Evolutionary conservation across 2,113 vertebrate genomes (phyloP).

Genomic region (Ceuthmochares aereus): DNA sequence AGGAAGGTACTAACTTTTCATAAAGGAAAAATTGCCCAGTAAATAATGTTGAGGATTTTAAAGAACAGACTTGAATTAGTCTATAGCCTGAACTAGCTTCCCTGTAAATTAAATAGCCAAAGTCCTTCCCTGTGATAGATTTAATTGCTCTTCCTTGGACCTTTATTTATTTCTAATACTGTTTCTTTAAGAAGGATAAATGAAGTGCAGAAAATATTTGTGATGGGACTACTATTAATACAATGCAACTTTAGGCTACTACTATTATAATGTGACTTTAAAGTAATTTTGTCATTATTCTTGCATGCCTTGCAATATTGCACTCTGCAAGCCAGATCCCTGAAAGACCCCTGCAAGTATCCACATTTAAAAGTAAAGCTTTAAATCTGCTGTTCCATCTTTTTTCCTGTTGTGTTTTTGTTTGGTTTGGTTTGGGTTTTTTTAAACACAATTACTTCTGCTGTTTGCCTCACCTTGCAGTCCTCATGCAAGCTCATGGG

Average conservation of each 20-base stretch:
- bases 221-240: not conserved
- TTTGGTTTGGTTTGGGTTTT: not conserved
- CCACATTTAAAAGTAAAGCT: not conserved
- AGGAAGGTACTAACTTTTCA: not conserved
- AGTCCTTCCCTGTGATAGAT: not conserved
- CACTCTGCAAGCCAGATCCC: not conserved
- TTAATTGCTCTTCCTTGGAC: not conserved
- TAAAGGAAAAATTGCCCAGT: not conserved
- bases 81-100: not conserved
- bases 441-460: not conserved
- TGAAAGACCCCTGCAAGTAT: not conserved
- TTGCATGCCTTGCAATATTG: not conserved
- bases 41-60: not conserved
- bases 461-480: not conserved
- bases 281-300: not conserved
- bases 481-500: not conserved
- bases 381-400: not conserved
- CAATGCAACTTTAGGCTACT: not conserved
- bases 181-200: not conserved
- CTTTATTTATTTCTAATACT: not conserved
- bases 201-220: not conserved
- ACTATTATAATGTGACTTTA: not conserved
- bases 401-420: not conserved
- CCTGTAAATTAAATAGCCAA: not conserved
- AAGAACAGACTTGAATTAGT: not conserved